Evolutionary conservation across 2,888 invertebrate species (phyloP).

Genomic region (Zygaena filipendulae): DNA sequence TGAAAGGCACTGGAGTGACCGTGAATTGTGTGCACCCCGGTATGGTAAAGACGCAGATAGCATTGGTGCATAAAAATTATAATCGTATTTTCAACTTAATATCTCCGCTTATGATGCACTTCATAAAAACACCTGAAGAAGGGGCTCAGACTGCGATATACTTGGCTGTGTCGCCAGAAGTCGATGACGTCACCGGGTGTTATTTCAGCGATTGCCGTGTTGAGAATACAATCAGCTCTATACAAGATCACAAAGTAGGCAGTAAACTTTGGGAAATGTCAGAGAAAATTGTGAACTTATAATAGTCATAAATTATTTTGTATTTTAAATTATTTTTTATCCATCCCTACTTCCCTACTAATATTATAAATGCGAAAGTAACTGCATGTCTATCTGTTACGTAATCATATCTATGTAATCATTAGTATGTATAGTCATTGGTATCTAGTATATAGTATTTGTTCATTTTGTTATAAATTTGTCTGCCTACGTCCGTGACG

Average conservation of each 20-base stretch:
- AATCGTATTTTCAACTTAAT: too few species aligned
- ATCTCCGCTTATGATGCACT: neutral
- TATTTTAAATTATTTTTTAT: too few species aligned
- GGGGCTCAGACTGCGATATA: slow-evolving; percentile 74
- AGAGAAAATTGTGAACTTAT: neutral
- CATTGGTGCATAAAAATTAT: too few species aligned
- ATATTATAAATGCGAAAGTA: too few species aligned
- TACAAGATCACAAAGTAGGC: neutral
- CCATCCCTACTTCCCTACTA: too few species aligned
- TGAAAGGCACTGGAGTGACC: slow-evolving; percentile 72
- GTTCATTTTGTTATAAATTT: too few species aligned
- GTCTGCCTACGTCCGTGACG: too few species aligned
- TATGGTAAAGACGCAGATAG: slow-evolving; percentile 39
- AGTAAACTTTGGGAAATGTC: neutral
- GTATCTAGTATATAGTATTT: too few species aligned
- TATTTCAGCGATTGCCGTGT: slow-evolving; percentile 72
- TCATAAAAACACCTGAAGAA: slow-evolving; percentile 30
- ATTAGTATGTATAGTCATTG: too few species aligned
- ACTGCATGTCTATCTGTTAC: too few species aligned
- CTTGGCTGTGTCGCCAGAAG: slow-evolving; percentile 62
- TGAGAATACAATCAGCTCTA: slow-evolving; percentile 20
- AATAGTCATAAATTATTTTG: too few species aligned
- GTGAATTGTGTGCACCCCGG: slow-evolving; percentile 80
- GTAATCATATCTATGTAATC: too few species aligned
- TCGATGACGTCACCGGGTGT: slow-evolving; percentile 70